Evolutionary conservation across 2,888 invertebrate genomes (phyloP).

Genomic region (Blastobasis lacticolella): DNA sequence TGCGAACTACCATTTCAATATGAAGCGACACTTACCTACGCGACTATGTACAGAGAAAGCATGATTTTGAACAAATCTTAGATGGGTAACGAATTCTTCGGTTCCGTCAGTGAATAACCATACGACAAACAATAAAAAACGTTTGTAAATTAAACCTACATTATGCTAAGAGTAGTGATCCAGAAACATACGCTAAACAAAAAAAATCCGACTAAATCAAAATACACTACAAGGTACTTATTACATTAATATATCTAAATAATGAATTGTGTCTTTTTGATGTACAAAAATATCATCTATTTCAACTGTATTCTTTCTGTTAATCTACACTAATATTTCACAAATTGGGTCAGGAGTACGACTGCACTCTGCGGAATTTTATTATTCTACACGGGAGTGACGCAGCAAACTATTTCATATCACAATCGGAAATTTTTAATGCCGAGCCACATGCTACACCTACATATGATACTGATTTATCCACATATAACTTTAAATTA

Average conservation of each 20-base stretch:
- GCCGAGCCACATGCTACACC: no score
- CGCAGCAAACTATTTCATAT: no score
- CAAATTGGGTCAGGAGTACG: no score
- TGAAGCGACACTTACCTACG: no score
- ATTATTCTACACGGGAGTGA: no score
- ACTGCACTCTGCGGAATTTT: no score
- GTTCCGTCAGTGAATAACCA: constrained; percentile 24
- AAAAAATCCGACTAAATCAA: neutral
- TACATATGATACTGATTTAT: no score
- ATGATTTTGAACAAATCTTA: constrained; percentile 19
- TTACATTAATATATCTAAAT: constrained; percentile 18
- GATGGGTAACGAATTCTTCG: constrained; percentile 53
- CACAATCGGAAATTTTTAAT: no score
- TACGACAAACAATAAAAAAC: constrained; percentile 39
- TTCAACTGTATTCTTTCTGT: constrained; percentile 7
- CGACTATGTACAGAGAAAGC: neutral
- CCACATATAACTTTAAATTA: no score
- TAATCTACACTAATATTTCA: no score
- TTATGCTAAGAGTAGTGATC: constrained; percentile 29
- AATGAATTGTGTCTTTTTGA: constrained; percentile 44
- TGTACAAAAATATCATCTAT: constrained; percentile 65
- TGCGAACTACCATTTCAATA: no score
- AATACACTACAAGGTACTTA: no score
- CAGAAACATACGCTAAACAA: constrained; percentile 8
- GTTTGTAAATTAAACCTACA: constrained; percentile 43